phyloP scores from a whole-genome alignment of 2,797 vertebrate genomes.

The Labroides dimidiatus region DNA sequence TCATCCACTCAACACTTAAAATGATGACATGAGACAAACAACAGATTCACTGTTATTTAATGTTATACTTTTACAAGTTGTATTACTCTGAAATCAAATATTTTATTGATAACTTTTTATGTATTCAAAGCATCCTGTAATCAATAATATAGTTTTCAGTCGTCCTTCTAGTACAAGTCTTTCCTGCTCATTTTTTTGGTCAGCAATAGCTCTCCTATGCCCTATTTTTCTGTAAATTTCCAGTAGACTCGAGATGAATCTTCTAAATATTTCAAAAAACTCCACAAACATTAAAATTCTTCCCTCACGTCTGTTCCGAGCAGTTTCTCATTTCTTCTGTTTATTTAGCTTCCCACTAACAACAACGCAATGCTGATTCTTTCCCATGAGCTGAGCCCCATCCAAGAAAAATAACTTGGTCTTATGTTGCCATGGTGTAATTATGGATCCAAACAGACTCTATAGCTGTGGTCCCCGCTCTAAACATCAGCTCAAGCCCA shows the following conservation, averaged over 20 bases:
- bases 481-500: slow-evolving; percentile 71
- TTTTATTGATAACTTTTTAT: slow-evolving; percentile 22
- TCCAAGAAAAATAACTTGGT: slow-evolving; percentile 76
- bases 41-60: slow-evolving; percentile 29
- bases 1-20: slow-evolving; percentile 32
- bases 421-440: slow-evolving; percentile 75
- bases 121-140: slow-evolving; percentile 1
- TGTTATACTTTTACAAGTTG: slow-evolving; percentile 27
- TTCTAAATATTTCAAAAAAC: slow-evolving; percentile 30
- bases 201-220: not conserved
- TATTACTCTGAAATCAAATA: slow-evolving; percentile 27
- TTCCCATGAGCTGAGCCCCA: slow-evolving; percentile 70
- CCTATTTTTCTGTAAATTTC: not conserved
- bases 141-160: slow-evolving; percentile 1
- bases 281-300: slow-evolving; percentile 29
- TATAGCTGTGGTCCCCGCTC: slow-evolving; percentile 57
- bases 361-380: slow-evolving; percentile 64
- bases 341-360: slow-evolving; percentile 72
- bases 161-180: not conserved
- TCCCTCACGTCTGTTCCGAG: slow-evolving; percentile 17
- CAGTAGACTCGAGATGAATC: slow-evolving; percentile 9
- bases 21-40: slow-evolving; percentile 26
- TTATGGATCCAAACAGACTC: slow-evolving; percentile 76
- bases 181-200: not conserved
- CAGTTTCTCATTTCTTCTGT: slow-evolving; percentile 47